Percentiles rank a stretch among this genome's conserved stretches.
Evolutionary conservation across 2,113 vertebrate genomes (phyloP).

Genomic region (Ailuropoda melanoleuca): DNA sequence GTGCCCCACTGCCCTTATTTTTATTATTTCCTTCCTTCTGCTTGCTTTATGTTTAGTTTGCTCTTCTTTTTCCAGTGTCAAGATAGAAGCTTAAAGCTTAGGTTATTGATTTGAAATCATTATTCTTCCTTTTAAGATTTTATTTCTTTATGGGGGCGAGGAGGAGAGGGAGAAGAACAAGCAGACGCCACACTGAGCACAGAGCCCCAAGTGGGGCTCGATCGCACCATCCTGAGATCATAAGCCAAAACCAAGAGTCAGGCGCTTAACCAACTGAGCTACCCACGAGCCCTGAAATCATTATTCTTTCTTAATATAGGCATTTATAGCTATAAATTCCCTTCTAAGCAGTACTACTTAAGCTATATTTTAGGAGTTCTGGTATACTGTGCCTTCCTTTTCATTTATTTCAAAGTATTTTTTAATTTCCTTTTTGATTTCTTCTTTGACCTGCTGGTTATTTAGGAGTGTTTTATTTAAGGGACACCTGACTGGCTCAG

Average conservation of each 20-base stretch:
- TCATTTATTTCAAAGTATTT: neutral
- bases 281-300: neutral
- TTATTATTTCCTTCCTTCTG: neutral
- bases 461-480: neutral
- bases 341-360: neutral
- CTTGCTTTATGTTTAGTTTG: neutral
- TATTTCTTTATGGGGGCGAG: neutral
- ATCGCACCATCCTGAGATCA: neutral
- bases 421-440: neutral
- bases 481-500: neutral
- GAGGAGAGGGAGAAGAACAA: neutral
- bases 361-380: neutral
- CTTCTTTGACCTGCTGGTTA: neutral
- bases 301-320: neutral
- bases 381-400: neutral
- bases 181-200: neutral
- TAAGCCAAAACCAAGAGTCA: neutral
- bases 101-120: neutral
- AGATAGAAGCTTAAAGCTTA: neutral
- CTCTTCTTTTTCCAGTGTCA: neutral
- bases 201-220: neutral
- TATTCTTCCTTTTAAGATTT: neutral
- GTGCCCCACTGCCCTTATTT: neutral
- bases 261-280: neutral
- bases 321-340: neutral